Evolutionary conservation across 1,140 invertebrate species (phyloP).

Genomic region (Asobara japonica): DNA sequence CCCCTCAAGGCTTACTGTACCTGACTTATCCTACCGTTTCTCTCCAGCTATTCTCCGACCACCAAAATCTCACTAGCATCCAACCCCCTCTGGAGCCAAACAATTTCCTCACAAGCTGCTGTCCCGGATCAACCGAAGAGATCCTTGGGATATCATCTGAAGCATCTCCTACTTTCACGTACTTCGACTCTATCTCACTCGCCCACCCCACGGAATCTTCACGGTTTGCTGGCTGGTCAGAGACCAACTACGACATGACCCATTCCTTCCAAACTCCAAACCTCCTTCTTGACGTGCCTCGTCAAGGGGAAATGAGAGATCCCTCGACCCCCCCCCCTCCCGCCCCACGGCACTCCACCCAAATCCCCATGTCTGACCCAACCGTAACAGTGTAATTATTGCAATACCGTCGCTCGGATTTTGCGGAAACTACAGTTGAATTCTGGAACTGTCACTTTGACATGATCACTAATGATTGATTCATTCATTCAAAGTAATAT

Average conservation of each 20-base stretch:
- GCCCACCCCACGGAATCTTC: neutral
- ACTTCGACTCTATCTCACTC: neutral
- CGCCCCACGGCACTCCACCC: neutral
- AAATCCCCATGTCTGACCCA: neutral
- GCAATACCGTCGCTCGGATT: neutral
- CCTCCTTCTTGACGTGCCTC: neutral
- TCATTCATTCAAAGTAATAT: too few relatives aligned
- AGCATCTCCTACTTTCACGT: neutral
- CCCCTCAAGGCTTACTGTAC: slow-evolving; percentile 39
- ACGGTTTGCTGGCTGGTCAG: neutral
- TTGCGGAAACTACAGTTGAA: neutral
- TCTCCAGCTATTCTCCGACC: neutral
- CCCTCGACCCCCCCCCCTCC: neutral
- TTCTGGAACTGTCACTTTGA: neutral
- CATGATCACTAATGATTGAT: too few relatives aligned
- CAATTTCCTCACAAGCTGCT: neutral
- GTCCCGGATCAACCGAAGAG: slow-evolving; percentile 11
- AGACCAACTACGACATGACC: neutral
- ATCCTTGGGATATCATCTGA: slow-evolving; percentile 11
- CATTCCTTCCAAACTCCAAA: neutral
- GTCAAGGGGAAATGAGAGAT: slow-evolving; percentile 18
- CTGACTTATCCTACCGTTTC: neutral
- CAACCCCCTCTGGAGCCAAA: too few relatives aligned
- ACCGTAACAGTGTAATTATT: slow-evolving; percentile 5
- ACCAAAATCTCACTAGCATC: slow-evolving; percentile 8